Percentiles rank a stretch among this genome's conserved stretches.
phyloP scores from a whole-genome alignment of 2,888 invertebrate species.

The Netelia melanura region DNA sequence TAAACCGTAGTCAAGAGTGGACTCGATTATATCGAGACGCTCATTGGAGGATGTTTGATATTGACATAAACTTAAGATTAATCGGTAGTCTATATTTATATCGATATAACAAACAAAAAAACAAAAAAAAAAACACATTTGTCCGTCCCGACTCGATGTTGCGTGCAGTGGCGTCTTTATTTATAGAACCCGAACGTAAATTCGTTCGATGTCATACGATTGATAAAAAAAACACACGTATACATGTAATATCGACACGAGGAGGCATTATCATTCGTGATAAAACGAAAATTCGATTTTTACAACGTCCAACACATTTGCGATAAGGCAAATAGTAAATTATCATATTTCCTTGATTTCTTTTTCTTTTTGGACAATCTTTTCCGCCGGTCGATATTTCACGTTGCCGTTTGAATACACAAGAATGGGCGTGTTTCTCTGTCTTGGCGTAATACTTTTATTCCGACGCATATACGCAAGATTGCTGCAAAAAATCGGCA shows the following conservation, averaged over 20 bases:
- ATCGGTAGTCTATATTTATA: constrained; percentile 39
- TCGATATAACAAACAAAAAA: constrained; percentile 61
- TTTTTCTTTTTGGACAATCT: too few relatives aligned
- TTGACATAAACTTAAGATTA: constrained; percentile 16
- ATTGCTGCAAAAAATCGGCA: not conserved
- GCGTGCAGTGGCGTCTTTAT: constrained; percentile 76
- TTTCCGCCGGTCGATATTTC: too few relatives aligned
- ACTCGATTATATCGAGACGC: constrained; percentile 4
- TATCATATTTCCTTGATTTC: too few relatives aligned
- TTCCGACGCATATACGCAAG: not conserved
- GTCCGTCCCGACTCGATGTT: constrained; percentile 81
- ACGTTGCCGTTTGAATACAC: too few relatives aligned
- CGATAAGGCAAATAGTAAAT: too few relatives aligned
- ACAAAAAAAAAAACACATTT: constrained; percentile 40
- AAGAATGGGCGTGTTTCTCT: too few relatives aligned
- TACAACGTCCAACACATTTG: too few relatives aligned
- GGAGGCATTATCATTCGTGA: constrained; percentile 23
- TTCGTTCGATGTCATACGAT: constrained; percentile 65
- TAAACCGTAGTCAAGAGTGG: constrained; percentile 21
- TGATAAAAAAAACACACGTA: constrained; percentile 11
- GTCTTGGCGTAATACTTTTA: not conserved
- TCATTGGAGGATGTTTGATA: constrained; percentile 36
- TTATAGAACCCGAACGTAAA: constrained; percentile 63
- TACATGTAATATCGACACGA: constrained; percentile 35
- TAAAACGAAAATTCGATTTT: not conserved